Percentiles rank a stretch among this genome's conserved stretches.
Evolutionary conservation across 2,888 invertebrate species (phyloP).

Genomic region (Nineta flava): DNA sequence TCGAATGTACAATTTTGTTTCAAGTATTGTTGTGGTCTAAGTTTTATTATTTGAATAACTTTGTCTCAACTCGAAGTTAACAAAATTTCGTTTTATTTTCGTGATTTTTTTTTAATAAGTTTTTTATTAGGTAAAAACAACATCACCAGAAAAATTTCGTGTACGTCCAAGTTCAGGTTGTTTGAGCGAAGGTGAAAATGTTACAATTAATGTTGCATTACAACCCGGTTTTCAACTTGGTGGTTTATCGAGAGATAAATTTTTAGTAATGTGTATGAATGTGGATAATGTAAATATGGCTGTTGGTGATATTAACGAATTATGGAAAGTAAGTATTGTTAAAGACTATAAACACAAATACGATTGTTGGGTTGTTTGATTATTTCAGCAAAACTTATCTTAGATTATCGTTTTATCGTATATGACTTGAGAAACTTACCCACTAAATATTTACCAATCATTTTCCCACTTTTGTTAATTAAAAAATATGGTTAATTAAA

Average conservation of each 20-base stretch:
- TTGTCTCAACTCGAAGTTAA: too few relatives aligned
- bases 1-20: too few relatives aligned
- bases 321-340: slow-evolving; percentile 50
- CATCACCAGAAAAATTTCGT: slow-evolving; percentile 86
- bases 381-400: background rate
- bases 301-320: slow-evolving; percentile 45
- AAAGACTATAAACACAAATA: background rate
- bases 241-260: slow-evolving; percentile 63
- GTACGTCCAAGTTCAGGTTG: slow-evolving; percentile 80
- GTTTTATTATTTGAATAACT: too few relatives aligned
- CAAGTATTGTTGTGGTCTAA: too few relatives aligned
- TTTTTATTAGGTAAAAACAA: slow-evolving; percentile 74
- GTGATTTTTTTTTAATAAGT: slow-evolving; percentile 3
- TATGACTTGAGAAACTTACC: background rate
- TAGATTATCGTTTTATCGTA: background rate
- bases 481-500: too few relatives aligned
- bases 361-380: background rate
- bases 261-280: slow-evolving; percentile 71
- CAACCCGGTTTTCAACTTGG: slow-evolving; percentile 55
- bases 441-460: background rate
- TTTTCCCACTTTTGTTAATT: too few relatives aligned
- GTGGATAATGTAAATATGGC: slow-evolving; percentile 38
- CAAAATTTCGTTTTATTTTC: too few relatives aligned
- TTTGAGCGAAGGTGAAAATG: slow-evolving; percentile 44
- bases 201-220: slow-evolving; percentile 54